Conservation (phyloP, 1,140 invertebrate species). For the Monochamus saltuarius region DNA sequence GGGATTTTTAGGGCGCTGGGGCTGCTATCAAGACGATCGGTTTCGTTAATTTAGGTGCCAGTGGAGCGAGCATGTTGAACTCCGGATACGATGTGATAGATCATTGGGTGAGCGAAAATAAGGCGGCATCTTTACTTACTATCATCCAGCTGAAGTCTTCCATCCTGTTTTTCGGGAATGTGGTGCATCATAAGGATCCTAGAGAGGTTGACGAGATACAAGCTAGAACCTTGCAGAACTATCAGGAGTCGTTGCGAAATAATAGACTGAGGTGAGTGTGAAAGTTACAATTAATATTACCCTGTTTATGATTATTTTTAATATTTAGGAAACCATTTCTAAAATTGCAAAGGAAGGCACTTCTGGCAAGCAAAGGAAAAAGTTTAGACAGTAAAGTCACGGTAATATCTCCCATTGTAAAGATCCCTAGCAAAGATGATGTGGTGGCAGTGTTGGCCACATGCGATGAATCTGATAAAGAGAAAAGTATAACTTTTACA, state of each 20-base stretch:
- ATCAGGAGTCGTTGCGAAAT: slow-evolving; percentile 40
- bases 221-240: slow-evolving; percentile 33
- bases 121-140: slow-evolving; percentile 35
- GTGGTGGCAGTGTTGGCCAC: no score
- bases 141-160: slow-evolving; percentile 51
- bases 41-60: slow-evolving; percentile 35
- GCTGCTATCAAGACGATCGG: slow-evolving; percentile 39
- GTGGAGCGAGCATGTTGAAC: slow-evolving; percentile 40
- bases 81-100: slow-evolving; percentile 39
- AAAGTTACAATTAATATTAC: no score
- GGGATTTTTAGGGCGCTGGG: slow-evolving; percentile 32
- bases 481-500: no score
- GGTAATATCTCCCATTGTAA: no score
- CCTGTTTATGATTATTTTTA: no score
- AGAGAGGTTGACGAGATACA: slow-evolving; percentile 49
- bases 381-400: no score
- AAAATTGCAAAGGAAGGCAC: no score
- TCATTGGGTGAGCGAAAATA: slow-evolving; percentile 34
- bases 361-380: no score
- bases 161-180: slow-evolving; percentile 50
- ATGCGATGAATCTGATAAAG: no score
- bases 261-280: slow-evolving; percentile 42
- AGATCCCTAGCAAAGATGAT: no score
- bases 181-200: slow-evolving; percentile 45
- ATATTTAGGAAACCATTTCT: no score